Percentiles rank a stretch among this genome's conserved stretches.
Evolutionary conservation across 2,888 invertebrate species (phyloP).

Genomic region (Napeogenes inachia): DNA sequence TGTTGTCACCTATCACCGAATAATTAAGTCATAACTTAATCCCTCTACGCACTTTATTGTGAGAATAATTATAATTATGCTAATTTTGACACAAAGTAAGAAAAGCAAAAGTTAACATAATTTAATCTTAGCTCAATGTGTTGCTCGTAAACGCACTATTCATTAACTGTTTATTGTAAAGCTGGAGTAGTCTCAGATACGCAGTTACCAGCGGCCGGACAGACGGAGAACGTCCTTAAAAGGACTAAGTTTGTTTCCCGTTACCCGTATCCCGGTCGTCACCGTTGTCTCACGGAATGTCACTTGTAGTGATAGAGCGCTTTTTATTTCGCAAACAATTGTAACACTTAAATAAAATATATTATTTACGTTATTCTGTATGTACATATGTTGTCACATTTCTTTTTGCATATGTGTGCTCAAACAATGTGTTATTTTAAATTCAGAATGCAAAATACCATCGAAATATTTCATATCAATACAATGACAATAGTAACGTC

Average conservation of each 20-base stretch:
- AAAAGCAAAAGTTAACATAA: conserved; percentile 9
- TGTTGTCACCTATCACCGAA: conserved; percentile 75
- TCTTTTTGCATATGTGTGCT: too few relatives aligned
- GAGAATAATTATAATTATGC: too few relatives aligned
- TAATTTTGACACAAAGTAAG: neutral
- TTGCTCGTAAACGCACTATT: conserved; percentile 36
- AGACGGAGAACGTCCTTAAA: conserved; percentile 57
- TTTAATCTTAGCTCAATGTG: conserved; percentile 14
- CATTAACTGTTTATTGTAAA: conserved; percentile 46
- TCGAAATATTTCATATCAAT: neutral
- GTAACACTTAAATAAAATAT: too few relatives aligned
- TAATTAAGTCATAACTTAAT: conserved; percentile 31
- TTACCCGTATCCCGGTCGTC: conserved; percentile 49
- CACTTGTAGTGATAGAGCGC: conserved; percentile 21
- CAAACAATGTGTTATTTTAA: too few relatives aligned
- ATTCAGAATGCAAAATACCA: too few relatives aligned
- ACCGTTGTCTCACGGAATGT: conserved; percentile 56
- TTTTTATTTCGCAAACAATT: conserved; percentile 22
- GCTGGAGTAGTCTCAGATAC: conserved; percentile 36
- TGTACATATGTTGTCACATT: too few relatives aligned
- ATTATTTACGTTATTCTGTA: too few relatives aligned
- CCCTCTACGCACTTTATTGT: conserved; percentile 17
- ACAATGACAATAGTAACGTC: neutral
- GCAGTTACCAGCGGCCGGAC: conserved; percentile 41
- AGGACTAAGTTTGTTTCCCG: conserved; percentile 65